Evolutionary conservation across 2,888 invertebrate species (phyloP).

Genomic region (Linnaemya vulpina): DNA sequence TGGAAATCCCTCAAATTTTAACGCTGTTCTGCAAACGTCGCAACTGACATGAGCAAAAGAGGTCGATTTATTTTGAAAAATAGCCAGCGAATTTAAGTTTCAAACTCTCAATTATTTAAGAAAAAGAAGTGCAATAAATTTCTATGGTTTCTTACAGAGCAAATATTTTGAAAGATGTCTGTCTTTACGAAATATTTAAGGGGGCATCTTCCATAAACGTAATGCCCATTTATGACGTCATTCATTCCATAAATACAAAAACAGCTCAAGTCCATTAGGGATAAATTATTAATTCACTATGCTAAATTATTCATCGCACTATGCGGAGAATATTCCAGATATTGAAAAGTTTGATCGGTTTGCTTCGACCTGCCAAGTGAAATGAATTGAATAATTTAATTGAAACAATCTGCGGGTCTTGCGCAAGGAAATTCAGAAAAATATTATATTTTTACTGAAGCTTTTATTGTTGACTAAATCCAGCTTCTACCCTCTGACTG

Average conservation of each 20-base stretch:
- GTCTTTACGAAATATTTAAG: too few species aligned
- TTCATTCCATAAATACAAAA: too few species aligned
- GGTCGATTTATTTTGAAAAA: conserved; percentile 15
- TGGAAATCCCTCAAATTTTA: conserved; percentile 48
- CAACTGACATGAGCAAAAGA: not conserved
- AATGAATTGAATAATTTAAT: conserved; percentile 33
- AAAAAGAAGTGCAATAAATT: not conserved
- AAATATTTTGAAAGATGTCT: not conserved
- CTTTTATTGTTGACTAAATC: conserved; percentile 7
- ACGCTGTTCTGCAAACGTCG: conserved; percentile 15
- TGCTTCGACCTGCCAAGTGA: conserved; percentile 13
- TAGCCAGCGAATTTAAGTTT: conserved; percentile 21
- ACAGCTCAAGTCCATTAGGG: too few species aligned
- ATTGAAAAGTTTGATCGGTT: conserved; percentile 10
- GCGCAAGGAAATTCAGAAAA: conserved; percentile 32
- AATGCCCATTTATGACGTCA: too few species aligned
- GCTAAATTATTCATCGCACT: too few species aligned
- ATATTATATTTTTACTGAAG: conserved; percentile 1
- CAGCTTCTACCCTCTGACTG: not conserved
- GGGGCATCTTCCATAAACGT: too few species aligned
- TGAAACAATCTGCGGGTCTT: conserved; percentile 61
- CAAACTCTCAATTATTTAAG: not conserved
- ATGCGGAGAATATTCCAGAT: too few species aligned
- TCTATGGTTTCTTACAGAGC: not conserved
- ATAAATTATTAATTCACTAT: too few species aligned